Evolutionary conservation across 2,113 vertebrate species (phyloP), one percentile per base, ranked within the genome.

Genomic region (Lophochroa leadbeateri): DNA sequence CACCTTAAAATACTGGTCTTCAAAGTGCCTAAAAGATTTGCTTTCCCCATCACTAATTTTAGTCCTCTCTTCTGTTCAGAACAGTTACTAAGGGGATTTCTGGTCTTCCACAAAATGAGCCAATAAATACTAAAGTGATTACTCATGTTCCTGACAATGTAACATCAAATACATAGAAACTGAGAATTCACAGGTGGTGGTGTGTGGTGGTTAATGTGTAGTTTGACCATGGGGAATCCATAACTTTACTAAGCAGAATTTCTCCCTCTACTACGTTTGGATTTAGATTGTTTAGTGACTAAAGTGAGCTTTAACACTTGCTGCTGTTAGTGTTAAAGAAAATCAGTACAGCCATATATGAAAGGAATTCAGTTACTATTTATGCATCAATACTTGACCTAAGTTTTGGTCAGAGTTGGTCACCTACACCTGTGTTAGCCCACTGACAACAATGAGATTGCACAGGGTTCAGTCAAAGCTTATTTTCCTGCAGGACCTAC

Each of bases 21-120:
- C 92, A 91, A 98, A 98, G 98, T 98, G 98, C 98, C 98, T 98
- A 55, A 97, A 97, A 96, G 82, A 94, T 97, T 95, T 92, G 50
- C 87, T 96, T 96, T 92, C 95, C 96, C 92, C 90, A 33, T 81
- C 76, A 12, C 87, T 90, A 76, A 95, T 95, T 96, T 92, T 96
- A 96, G 97, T 96, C 78, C 82, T 90, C 70, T 85, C 97, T 96
- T 94, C 93, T 92, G 67, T 95, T 97, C 71, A 84, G 93, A 96
- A 94, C 94, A 80, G 86, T 96, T 96, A 75, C 91, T 97, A 91
- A 90, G 93, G 60, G 95, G 97, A 97, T 97, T 82, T 82, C 76
- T 97, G 95, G 97, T 98, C 97, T 98, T 98, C 97, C 97, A 95
- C 97, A 81, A 76, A 97, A 93, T 8, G 39, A 97, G 63, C 89